Evolutionary conservation across 2,797 vertebrate species (phyloP).

Genomic region (Gila robusta): DNA sequence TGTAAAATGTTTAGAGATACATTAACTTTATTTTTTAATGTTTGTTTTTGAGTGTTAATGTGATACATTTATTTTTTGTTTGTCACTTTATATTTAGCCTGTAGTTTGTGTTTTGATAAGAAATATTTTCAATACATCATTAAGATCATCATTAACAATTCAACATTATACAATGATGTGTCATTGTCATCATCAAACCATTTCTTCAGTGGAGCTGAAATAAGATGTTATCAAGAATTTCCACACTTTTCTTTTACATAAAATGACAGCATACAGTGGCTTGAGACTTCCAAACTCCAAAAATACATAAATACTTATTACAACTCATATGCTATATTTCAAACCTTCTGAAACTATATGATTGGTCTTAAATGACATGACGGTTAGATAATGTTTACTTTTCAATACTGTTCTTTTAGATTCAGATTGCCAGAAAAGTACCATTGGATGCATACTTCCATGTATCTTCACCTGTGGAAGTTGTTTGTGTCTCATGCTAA

Average conservation of each 20-base stretch:
- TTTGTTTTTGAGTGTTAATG: not conserved
- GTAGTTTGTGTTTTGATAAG: not conserved
- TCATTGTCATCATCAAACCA: not conserved
- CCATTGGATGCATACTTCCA: not conserved
- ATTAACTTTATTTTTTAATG: not conserved
- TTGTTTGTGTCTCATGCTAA: constrained; percentile 21
- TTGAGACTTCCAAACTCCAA: not conserved
- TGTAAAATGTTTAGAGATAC: not conserved
- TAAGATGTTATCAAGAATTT: not conserved
- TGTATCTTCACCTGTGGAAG: not conserved
- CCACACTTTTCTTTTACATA: not conserved
- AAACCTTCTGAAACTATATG: not conserved
- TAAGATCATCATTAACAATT: not conserved
- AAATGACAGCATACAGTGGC: not conserved
- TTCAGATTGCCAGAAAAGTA: not conserved
- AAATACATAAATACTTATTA: not conserved
- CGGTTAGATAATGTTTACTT: not conserved
- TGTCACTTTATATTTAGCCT: not conserved
- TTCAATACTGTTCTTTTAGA: not conserved
- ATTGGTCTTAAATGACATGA: not conserved
- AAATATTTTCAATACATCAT: not conserved
- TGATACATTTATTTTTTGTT: not conserved
- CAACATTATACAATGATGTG: not conserved
- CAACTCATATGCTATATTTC: not conserved
- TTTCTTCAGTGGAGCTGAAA: not conserved